Conservation (phyloP, 2,113 vertebrate genomes). For the human (Homo sapiens) region GRCh38 chr5:166906501-166907000, state of each 20-base stretch:
- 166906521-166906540: too few relatives aligned
- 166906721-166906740: background rate
- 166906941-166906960: constrained; percentile 39
- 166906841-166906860: background rate
- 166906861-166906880: background rate
- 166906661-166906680: background rate
- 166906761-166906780: background rate
- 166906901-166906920: background rate
- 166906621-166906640: background rate
- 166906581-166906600: background rate
- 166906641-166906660: background rate
- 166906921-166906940: constrained; percentile 51
- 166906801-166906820: background rate
- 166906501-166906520: accelerated
- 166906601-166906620: background rate
- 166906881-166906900: background rate
- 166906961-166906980: constrained; percentile 47
- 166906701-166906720: background rate
- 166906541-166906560: too few relatives aligned
- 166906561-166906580: background rate
- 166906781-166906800: background rate
- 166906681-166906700: background rate
- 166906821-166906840: background rate
- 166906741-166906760: background rate
- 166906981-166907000: constrained; percentile 64